Conservation (phyloP, 92 coral and sea anemone genomes). For the Phenganax marumi region DNA sequence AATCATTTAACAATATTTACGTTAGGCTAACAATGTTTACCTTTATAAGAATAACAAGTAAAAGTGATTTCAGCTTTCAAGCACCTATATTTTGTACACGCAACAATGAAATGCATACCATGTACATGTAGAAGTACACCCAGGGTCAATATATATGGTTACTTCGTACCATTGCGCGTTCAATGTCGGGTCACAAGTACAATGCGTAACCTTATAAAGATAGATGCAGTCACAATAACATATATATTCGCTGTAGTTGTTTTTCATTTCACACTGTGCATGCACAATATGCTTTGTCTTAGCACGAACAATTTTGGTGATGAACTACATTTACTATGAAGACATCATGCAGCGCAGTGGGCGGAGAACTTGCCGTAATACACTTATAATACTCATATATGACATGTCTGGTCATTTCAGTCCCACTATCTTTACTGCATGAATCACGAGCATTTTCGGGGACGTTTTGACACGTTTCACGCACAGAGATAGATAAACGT, state of each 20-base stretch:
- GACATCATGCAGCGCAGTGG: conserved; percentile 31
- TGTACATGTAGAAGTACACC: not conserved
- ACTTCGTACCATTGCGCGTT: not conserved
- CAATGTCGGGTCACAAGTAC: not conserved
- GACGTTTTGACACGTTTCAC: not conserved
- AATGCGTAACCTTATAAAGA: conserved; percentile 18
- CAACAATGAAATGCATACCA: not conserved
- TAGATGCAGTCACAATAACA: conserved; percentile 1
- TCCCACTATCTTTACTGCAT: not conserved
- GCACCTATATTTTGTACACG: not conserved
- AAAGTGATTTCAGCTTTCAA: not conserved
- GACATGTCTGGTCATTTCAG: conserved; percentile 6
- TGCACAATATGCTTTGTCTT: conserved; percentile 3
- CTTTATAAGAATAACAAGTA: not conserved
- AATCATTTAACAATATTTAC: conserved; percentile 21
- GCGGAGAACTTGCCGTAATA: conserved; percentile 29
- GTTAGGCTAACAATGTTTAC: conserved; percentile 20
- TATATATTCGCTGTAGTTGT: not conserved
- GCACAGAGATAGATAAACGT: not conserved
- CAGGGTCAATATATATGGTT: not conserved
- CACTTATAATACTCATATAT: conserved; percentile 21
- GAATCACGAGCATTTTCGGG: not conserved
- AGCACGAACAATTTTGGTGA: not conserved
- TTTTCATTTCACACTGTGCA: not conserved
- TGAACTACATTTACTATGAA: not conserved